Percentiles rank a stretch among this genome's conserved stretches.
Evolutionary conservation across 2,797 vertebrate genomes (phyloP).

Genomic region (Platalea minor): DNA sequence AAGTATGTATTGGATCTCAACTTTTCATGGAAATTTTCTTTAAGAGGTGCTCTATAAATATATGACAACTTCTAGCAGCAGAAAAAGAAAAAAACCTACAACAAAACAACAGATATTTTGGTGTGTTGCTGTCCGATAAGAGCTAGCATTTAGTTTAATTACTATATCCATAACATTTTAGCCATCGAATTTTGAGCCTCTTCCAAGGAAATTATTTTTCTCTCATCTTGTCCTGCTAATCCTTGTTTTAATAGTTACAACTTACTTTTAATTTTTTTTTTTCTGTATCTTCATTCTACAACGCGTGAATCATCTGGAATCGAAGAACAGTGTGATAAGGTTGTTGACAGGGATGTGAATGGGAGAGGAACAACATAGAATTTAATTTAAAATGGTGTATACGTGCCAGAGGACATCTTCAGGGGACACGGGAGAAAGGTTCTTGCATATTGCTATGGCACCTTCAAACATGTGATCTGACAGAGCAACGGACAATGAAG

Average conservation of each 20-base stretch:
- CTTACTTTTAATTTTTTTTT: neutral
- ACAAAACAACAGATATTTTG: neutral
- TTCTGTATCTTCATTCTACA: neutral
- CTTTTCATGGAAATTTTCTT: neutral
- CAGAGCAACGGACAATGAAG: neutral
- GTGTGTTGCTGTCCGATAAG: neutral
- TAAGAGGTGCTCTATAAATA: neutral
- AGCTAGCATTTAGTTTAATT: slow-evolving; percentile 22
- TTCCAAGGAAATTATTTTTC: slow-evolving; percentile 22
- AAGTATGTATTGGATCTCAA: neutral
- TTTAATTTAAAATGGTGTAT: neutral
- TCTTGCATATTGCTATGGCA: neutral
- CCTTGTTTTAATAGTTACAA: neutral
- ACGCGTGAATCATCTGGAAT: neutral
- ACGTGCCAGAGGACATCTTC: neutral
- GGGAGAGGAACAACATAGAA: neutral
- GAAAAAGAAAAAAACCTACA: neutral
- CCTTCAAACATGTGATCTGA: neutral
- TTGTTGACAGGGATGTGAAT: neutral
- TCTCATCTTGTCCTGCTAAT: slow-evolving; percentile 18
- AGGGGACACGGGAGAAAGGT: neutral
- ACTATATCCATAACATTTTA: neutral
- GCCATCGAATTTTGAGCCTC: slow-evolving; percentile 15
- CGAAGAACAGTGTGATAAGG: neutral
- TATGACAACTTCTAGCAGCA: neutral